Base-by-base conservation (phyloP, 2,113 vertebrate genomes). In the Odontesthes bonariensis region DNA sequence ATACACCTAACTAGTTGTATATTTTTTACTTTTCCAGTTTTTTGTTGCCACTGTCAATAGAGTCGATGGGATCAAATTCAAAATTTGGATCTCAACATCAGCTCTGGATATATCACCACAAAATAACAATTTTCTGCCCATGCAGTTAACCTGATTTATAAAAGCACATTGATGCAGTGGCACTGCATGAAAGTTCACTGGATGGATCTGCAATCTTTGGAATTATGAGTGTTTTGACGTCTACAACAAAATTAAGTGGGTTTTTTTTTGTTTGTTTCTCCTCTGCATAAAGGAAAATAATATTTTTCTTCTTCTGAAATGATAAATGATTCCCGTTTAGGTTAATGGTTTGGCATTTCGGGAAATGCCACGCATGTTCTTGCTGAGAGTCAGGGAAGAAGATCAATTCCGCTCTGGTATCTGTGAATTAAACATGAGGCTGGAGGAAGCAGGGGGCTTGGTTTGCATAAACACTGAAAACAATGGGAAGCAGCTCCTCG, bases 261-360 rank as follows among this genome's bases (percentile, higher is more conserved):
- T 2, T 5, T 74, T 73, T 33, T 52, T 73, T 55, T 55, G 5
- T 38, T 38, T 38, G 6, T 40, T 6, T 64, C n/a, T 62, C 10
- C 44, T 58, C 22, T 14, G 46, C 61, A 68, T 78, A 35, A 71
- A 71, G 44, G 52, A 23, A 10, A 8, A 9, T 42, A 16, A 57
- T 56, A 68, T 33, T 56, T 40, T 42, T 61, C 49, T 68, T 54
- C 27, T 5, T 22, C 58, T 40, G 53, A 62, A 69, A 20, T 63
- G 58, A 49, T 69, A 49, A 63, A 66, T 38, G 8, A 59, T 20
- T 35, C 51, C 4, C n/a, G 8, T 47, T 47, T 19, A 55, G 52
- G 27, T 33, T 53, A 69, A 69, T 62, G 23, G 51, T 63, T 55
- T 63, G 65, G 22, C 58, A 55, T 77, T 77, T 56, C 40, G 33